A percentile compares a stretch with the other conserved stretches of the same genome.
Evolutionary conservation across 2,113 vertebrate species (phyloP).

Genomic region (Girardinichthys multiradiatus): DNA sequence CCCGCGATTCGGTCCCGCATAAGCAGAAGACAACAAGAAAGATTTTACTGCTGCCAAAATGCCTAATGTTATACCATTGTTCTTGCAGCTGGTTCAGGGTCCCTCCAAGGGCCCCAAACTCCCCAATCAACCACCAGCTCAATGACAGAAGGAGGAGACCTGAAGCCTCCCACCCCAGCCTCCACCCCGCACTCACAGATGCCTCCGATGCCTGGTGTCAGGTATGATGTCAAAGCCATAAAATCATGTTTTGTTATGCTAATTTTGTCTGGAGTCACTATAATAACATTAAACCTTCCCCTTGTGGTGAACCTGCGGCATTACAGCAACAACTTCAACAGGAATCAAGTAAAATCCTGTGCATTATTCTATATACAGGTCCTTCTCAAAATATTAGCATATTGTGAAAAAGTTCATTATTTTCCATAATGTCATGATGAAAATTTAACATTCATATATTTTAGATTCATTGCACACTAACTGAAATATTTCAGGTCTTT

Average conservation of each 20-base stretch:
- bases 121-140: conserved; percentile 99
- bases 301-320: neutral
- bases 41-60: neutral
- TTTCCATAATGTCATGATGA: no score
- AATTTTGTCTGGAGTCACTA: neutral
- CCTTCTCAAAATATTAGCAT: no score
- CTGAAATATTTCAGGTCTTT: no score
- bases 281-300: neutral
- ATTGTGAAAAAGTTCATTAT: no score
- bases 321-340: neutral
- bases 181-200: conserved; percentile 97
- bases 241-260: neutral
- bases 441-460: no score
- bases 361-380: no score
- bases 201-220: conserved; percentile 92
- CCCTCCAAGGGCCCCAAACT: conserved; percentile 97
- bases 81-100: conserved; percentile 93
- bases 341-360: no score
- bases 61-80: conserved; percentile 29
- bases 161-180: conserved; percentile 97
- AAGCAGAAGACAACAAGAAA: no score
- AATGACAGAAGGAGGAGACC: conserved; percentile 97
- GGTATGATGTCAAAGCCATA: conserved; percentile 74
- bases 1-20: no score
- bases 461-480: no score